A percentile compares a stretch with the other conserved stretches of the same genome.
Evolutionary conservation across 2,797 vertebrate genomes (phyloP).

Genomic region (Novumbra hubbsi): DNA sequence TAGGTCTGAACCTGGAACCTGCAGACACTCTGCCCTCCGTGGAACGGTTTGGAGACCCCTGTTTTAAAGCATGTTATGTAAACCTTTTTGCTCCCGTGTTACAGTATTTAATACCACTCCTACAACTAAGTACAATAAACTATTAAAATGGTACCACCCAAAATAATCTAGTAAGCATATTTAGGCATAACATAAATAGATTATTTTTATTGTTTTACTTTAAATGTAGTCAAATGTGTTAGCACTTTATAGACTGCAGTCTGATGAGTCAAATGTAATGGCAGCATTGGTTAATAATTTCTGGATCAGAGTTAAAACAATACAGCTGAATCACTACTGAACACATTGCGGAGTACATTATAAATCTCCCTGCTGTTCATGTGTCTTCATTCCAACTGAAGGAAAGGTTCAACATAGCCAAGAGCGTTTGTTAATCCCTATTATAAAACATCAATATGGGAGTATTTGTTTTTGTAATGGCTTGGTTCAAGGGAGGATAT

Average conservation of each 20-base stretch:
- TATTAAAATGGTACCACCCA: background rate
- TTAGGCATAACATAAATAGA: background rate
- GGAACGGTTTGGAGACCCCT: no score
- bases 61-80: background rate
- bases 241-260: background rate
- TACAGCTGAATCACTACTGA: background rate
- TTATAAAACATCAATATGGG: conserved; percentile 37
- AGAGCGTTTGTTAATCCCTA: conserved; percentile 35
- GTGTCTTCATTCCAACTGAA: conserved; percentile 17
- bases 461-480: conserved; percentile 33
- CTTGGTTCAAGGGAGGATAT: conserved; percentile 19
- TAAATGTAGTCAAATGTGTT: background rate
- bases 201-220: background rate
- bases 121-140: background rate
- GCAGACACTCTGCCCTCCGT: no score
- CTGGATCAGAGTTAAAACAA: background rate
- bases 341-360: background rate
- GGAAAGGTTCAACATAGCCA: background rate
- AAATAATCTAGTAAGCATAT: background rate
- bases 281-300: background rate
- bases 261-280: background rate
- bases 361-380: background rate
- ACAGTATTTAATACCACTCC: background rate
- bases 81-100: background rate
- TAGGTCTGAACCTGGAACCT: no score